Evolutionary conservation across 1,140 invertebrate species (phyloP), one percentile per base, ranked within the genome.

Genomic region (Heliothis subflexa): DNA sequence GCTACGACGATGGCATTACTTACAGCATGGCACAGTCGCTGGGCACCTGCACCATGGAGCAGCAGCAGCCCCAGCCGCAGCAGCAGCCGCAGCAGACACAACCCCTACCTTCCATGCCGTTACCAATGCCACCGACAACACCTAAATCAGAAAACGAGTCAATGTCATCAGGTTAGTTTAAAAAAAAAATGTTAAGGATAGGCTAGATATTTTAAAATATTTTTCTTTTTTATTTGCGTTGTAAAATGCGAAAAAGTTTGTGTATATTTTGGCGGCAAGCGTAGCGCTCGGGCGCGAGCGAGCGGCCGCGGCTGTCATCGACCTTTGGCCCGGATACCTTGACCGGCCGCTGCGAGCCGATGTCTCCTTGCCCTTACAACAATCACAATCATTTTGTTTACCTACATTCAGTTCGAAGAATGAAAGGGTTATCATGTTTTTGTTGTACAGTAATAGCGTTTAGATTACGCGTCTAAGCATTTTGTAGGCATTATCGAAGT

Each of bases 1-100:
- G 98, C 79, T 96, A 95, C 85, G 95, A 95, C 78, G 95, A 95
- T 86, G 91, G 91, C 52, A 90, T 92, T 45, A 84, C 88, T 45
- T 91, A 91, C 74, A 90, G 88, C 77, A 80, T 91, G 61, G 88
- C 89, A 18, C 89, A 90, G 68, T 89, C 90, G 55, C 88, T 93
- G 28, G 86, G 89, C 76, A 84, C 90, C 12, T 93, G 91, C 74
- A 92, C 89, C 11, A 88, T 91, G 83, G 90, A 91, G 66, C 89
- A 90, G 76, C 85, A 86, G 66, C 87, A 90, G 79, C 88, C 91
- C 74, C 89, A 80, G 70, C 81, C 78, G 74, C 81, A 71, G 14
- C 85, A 85, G 25, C 86, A 91, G 76, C 90, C 79, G 57, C 79
- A 80, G 78, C 77, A 77, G 11, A 55, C 62, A 28, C 80, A 73